A percentile compares a stretch with the other conserved stretches of the same genome.
phyloP scores from a whole-genome alignment of 2,888 invertebrate species.

The Apocheima hispidaria region DNA sequence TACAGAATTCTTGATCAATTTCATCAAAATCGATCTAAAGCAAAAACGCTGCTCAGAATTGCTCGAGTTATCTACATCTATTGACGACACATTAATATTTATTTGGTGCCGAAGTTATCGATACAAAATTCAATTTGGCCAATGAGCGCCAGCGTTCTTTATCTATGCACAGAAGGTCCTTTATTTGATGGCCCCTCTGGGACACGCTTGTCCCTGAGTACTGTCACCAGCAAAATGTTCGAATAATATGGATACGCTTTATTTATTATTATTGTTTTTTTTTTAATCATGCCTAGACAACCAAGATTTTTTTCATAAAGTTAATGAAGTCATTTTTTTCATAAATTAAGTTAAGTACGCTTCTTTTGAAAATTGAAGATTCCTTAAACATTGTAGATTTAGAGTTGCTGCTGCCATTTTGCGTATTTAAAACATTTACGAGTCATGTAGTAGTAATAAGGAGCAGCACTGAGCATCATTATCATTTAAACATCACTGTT shows the following conservation, averaged over 20 bases:
- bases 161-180: constrained; percentile 84
- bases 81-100: constrained; percentile 67
- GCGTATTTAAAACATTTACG: too few species aligned
- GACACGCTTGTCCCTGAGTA: constrained; percentile 64
- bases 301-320: neutral
- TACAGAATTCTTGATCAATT: neutral
- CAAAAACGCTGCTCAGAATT: constrained; percentile 27
- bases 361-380: too few species aligned
- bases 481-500: too few species aligned
- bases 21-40: constrained; percentile 1
- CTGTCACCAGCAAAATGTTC: constrained; percentile 37
- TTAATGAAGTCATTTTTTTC: too few species aligned
- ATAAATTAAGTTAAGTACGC: too few species aligned
- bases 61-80: constrained; percentile 56
- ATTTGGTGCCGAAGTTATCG: constrained; percentile 72
- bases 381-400: too few species aligned
- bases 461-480: too few species aligned
- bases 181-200: constrained; percentile 81
- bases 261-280: constrained; percentile 1
- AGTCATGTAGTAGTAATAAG: too few species aligned
- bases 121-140: constrained; percentile 82
- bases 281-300: neutral
- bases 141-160: constrained; percentile 79
- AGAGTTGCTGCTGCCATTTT: too few species aligned
- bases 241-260: constrained; percentile 50